Percentiles rank a stretch among this genome's conserved stretches.
Conservation (phyloP, 1,140 invertebrate species). For the Ostrea denselamellosa region DNA sequence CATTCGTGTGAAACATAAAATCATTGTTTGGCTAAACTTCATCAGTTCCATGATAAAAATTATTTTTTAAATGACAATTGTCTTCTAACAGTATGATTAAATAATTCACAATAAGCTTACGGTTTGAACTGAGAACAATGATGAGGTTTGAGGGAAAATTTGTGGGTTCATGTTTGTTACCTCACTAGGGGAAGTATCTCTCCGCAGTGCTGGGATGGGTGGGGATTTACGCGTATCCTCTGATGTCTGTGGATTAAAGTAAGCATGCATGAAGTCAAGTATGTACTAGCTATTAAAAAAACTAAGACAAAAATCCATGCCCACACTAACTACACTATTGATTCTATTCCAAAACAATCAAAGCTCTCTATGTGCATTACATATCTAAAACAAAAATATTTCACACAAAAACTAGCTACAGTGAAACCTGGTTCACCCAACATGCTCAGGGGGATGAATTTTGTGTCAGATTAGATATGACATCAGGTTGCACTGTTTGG, state of each 20-base stretch:
- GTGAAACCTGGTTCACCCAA: too few relatives aligned
- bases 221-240: slow-evolving; percentile 56
- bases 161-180: not conserved
- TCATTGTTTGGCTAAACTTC: not conserved
- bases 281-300: not conserved
- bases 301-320: not conserved
- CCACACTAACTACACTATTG: not conserved
- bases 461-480: too few relatives aligned
- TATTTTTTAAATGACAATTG: not conserved
- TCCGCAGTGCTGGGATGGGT: slow-evolving; percentile 58
- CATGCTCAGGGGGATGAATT: too few relatives aligned
- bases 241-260: slow-evolving; percentile 49
- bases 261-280: slow-evolving; percentile 9
- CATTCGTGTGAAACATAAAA: not conserved
- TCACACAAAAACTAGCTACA: too few relatives aligned
- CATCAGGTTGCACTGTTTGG: too few relatives aligned
- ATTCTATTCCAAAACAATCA: not conserved
- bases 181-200: slow-evolving; percentile 43
- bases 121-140: not conserved
- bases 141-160: not conserved
- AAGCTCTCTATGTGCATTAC: slow-evolving; percentile 8
- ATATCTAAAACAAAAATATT: not conserved
- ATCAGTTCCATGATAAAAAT: not conserved
- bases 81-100: too few relatives aligned
- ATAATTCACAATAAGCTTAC: not conserved